Evolutionary conservation across 1,140 invertebrate genomes (phyloP), one percentile per base, ranked within the genome.

Genomic region (Antheraea mylitta): DNA sequence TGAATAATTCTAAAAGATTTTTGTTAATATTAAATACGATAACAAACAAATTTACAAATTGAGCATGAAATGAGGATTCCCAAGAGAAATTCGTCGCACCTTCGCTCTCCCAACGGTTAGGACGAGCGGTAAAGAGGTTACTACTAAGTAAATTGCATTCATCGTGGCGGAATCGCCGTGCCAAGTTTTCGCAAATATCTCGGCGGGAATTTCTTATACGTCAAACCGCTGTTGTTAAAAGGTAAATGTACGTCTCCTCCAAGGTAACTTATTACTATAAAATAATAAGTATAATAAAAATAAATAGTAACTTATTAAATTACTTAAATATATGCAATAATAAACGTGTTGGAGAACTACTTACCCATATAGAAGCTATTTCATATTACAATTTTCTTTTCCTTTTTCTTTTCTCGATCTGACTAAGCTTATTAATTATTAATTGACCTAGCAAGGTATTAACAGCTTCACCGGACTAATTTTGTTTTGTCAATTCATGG

Each of bases 61-160:
- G 80, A 83, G 83, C 86, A 81, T 82, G 82, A 85, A 86, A 89
- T 83, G 79, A 84, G 79, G 85, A 80, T 80, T 81, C 80, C 79
- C 79, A 63, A 37, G 77, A 80, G 81, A 82, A 82, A 81, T 85
- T 85, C 53, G 53, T 66, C 66, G 62, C 78, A 74, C 74, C 70
- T 79, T 67, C 74, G 60, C 67, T 74, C 75, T 71, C 67, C 75
- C 76, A 69, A 72, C 79, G 73, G 77, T 85, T 82, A 75, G 76
- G 77, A 53, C 45, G 45, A 48, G 62, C 75, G 75, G 77, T 86
- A 89, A 87, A 87, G 79, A 85, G 82, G 81, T 89, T 82, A 89
- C 81, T 85, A 78, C 83, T 84, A 86, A 85, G 81, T 81, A 87
- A 89, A 89, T 89, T 86, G 81, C 81, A 87, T 81, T 80, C 78